Conservation (phyloP, 2,888 invertebrate species). For the Brachyopa scutellaris region DNA sequence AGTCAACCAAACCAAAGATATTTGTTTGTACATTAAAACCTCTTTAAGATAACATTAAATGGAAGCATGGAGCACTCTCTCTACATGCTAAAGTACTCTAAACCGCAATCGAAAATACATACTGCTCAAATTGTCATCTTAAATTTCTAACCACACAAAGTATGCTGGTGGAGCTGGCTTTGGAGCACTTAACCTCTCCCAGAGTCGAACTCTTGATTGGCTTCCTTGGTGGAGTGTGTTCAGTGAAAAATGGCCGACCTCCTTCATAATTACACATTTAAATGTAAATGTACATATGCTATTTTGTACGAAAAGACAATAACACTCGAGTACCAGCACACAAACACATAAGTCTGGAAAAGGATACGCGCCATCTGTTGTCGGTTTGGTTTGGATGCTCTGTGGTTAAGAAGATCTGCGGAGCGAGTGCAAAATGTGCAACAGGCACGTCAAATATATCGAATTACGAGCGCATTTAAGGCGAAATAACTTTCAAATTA, state of each 20-base stretch:
- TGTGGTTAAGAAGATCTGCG: conserved; percentile 15
- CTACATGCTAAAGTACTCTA: neutral
- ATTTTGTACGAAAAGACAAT: conserved; percentile 38
- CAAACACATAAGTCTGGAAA: conserved; percentile 15
- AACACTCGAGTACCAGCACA: conserved; percentile 17
- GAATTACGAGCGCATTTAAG: conserved; percentile 69
- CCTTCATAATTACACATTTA: conserved; percentile 48
- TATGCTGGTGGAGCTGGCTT: neutral
- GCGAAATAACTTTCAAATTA: conserved; percentile 69
- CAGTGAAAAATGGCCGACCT: conserved; percentile 20
- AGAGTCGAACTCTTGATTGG: conserved; percentile 55
- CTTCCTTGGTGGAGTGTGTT: conserved; percentile 33
- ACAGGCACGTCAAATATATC: conserved; percentile 62
- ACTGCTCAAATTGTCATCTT: conserved; percentile 52
- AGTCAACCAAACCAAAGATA: conserved; percentile 11
- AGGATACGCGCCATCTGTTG: conserved; percentile 63
- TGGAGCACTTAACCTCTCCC: conserved; percentile 49
- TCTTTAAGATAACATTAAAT: conserved; percentile 9
- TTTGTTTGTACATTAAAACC: too few species aligned
- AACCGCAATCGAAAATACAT: conserved; percentile 53
- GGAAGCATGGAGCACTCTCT: neutral
- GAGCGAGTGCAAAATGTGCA: conserved; percentile 43
- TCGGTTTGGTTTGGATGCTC: neutral
- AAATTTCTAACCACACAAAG: conserved; percentile 58
- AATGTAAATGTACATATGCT: too few species aligned